Evolutionary conservation across 92 coral and sea anemone genomes (phyloP), one percentile per base, ranked within the genome.

Genomic region (Palythoa caribaeorum): DNA sequence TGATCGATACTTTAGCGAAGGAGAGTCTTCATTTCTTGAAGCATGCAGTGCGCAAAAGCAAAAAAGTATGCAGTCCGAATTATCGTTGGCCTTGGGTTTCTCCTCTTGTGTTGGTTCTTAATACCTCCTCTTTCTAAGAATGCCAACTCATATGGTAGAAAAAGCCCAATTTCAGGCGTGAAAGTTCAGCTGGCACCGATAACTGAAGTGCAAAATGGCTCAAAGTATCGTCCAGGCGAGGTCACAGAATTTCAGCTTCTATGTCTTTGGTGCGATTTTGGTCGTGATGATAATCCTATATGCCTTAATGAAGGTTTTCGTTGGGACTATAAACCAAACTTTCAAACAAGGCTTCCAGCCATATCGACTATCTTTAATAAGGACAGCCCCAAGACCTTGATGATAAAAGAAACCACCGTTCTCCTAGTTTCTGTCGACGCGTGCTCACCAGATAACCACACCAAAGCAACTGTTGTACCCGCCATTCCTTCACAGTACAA

Each of bases 351-450:
- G 51, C 62, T 76, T 5, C 80, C 80, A 28, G 9, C 63, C 14
- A 28, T 76, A 1, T 52, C 80, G 47, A 44, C 65, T 13, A 17
- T 76, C 39, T 21, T 19, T n/a, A n/a, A n/a, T 50, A 10, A 52
- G 16, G 80, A 76, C 12, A 15, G 11, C 19, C 2, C 57, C 9
- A 38, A 37, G 8, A 15, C 14, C 1, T 71, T 14, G 12, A 2
- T 4, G 20, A 53, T 17, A 74, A 39, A 13, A 3, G 59, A 76
- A 52, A 21, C 28, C n/a, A 28, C 11, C 15, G 19, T 76, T 12
- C 80, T 76, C 52, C 8, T 76, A 2, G 80, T 51, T 36, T 48
- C 60, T 48, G 57, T 76, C 80, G 80, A 76, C 65, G 2, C 14
- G 10, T 76, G 80, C 36, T 76, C 15, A 3, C 63, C 20, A 39